Percentiles rank a stretch among this genome's conserved stretches.
phyloP scores from a whole-genome alignment of 1,140 invertebrate species.

The Venturia canescens region DNA sequence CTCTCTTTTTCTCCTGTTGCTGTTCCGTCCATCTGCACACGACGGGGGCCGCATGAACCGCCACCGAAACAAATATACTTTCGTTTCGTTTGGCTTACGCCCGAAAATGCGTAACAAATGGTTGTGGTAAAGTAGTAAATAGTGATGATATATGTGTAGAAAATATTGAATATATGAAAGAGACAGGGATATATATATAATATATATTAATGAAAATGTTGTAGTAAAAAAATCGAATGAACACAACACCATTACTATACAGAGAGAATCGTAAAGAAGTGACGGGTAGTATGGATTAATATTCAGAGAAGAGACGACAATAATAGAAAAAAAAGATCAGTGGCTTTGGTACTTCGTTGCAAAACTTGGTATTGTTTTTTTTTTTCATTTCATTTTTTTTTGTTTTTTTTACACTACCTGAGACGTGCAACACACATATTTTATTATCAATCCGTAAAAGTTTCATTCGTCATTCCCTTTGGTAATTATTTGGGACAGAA shows the following conservation, averaged over 20 bases:
- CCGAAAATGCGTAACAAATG: conserved; percentile 1
- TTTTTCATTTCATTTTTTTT: conserved; percentile 13
- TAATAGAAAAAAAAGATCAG: conserved; percentile 53
- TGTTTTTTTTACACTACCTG: conserved; percentile 60
- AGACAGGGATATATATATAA: not conserved
- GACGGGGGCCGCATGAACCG: not conserved
- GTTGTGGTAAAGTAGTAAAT: conserved; percentile 25
- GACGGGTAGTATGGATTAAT: conserved; percentile 39
- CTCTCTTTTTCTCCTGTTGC: conserved; percentile 34
- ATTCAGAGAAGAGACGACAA: conserved; percentile 49
- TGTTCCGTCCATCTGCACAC: conserved; percentile 12
- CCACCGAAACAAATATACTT: not conserved
- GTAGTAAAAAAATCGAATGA: not conserved
- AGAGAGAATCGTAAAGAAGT: conserved; percentile 29
- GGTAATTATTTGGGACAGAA: conserved; percentile 13
- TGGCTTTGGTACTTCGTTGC: conserved; percentile 24
- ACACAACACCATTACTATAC: conserved; percentile 25
- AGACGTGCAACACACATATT: conserved; percentile 55
- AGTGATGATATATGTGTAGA: not conserved
- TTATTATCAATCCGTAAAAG: conserved; percentile 30
- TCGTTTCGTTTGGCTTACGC: not conserved
- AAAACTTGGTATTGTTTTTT: conserved; percentile 14
- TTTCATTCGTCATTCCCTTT: conserved; percentile 17
- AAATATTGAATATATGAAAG: too few relatives aligned
- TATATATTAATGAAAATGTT: too few relatives aligned